Evolutionary conservation across 1,140 invertebrate genomes (phyloP), one percentile per base, ranked within the genome.

Genomic region (Thaumatotibia leucotreta): DNA sequence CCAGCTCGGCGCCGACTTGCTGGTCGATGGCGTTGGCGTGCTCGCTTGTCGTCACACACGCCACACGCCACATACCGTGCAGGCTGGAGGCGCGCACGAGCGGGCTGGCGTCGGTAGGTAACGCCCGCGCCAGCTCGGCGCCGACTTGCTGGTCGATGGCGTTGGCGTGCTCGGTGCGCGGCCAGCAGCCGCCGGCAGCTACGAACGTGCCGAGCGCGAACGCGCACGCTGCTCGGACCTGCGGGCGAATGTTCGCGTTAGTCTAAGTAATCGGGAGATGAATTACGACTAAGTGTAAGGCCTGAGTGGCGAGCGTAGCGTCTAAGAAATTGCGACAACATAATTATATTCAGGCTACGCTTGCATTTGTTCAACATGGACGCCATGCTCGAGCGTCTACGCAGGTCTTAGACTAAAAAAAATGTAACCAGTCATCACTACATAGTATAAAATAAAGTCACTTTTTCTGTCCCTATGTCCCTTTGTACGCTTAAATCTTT

Each of bases 1-100:
- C 93, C 61, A 99, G 91, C 32, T 93, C 96, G 90, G 97, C 96
- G 31, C 96, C 97, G 69, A 99, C 96, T 72, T 95, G 95, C 78
- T 98, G 96, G 92, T 99, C 97, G 66, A 99, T 97, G 79, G 95
- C 97, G 80, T n/a, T n/a, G n/a, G n/a, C 97, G 91, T 99, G 98
- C 75, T 92, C 97, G n/a, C n/a, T n/a, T n/a, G n/a, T n/a, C 63
- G 95, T 97, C 76, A 97, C 45, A 66, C 39, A 71, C 77, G 68
- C 74, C 76, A 20, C 71, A 74, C 61, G 75, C 67, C 70, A 86
- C 14, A 11, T 45, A 85, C 85, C 89, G 29, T 92, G 91, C 1
- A 93, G 88, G n/a, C 94, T 77, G 91, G 98, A 97, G 89, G 96
- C 95, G 78, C 98, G 94, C 65, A 99, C 97, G 73, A 99, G 89